Evolutionary conservation across 1,140 invertebrate species (phyloP).

Genomic region (Trichonephila clavipes): DNA sequence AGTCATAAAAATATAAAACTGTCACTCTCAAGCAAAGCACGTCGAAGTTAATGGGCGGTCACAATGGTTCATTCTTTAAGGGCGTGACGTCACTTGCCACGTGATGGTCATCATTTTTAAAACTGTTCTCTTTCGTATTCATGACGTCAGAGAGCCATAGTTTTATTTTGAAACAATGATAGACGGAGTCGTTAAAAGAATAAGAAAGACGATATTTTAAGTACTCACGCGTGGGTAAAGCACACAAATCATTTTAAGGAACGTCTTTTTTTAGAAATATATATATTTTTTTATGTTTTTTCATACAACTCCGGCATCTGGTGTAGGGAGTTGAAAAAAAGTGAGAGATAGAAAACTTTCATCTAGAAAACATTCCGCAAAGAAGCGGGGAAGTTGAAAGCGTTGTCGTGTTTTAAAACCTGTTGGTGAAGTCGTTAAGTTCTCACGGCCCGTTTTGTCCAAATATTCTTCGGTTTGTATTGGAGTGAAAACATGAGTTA

Average conservation of each 20-base stretch:
- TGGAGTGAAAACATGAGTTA: no score
- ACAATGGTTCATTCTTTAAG: constrained; percentile 9
- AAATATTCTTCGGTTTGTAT: no score
- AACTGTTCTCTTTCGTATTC: neutral
- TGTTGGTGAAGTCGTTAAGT: neutral
- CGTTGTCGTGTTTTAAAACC: neutral
- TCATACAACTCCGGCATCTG: neutral
- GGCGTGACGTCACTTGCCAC: neutral
- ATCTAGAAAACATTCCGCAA: neutral
- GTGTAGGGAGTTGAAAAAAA: no score
- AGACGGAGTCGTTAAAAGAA: constrained; percentile 33
- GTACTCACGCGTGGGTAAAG: neutral
- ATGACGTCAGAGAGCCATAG: neutral
- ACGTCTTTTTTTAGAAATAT: constrained; percentile 17
- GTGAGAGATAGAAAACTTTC: neutral
- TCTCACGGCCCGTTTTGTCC: no score
- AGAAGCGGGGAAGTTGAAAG: neutral
- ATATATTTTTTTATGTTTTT: neutral
- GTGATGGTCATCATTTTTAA: constrained; percentile 1
- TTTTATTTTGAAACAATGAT: constrained; percentile 38
- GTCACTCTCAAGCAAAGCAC: neutral
- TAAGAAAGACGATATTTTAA: constrained; percentile 34
- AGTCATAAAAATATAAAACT: neutral
- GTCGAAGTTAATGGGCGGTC: neutral
- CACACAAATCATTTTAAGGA: constrained; percentile 30